Conservation (phyloP, 92 coral and sea anemone genomes). For the Palythoa grandiflora region DNA sequence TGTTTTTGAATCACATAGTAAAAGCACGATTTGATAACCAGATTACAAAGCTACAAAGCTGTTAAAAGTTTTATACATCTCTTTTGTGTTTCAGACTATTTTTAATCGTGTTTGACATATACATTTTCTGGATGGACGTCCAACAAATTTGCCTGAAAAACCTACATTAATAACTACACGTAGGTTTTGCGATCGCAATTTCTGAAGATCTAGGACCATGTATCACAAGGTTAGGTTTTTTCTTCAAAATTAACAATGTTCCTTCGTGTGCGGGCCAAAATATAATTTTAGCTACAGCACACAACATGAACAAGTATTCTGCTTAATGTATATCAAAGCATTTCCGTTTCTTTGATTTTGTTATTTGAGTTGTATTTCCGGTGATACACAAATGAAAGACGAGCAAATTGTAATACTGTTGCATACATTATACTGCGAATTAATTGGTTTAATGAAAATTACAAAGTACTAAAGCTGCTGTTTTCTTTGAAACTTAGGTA, state of each 20-base stretch:
- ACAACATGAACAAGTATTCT: conserved; percentile 8
- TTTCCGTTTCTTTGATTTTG: conserved; percentile 42
- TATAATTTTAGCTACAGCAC: background rate
- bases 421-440: conserved; percentile 13
- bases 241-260: background rate
- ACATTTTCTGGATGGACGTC: background rate
- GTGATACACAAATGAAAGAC: conserved; percentile 37
- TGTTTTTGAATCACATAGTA: no score
- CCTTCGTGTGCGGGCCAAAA: conserved; percentile 52
- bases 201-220: background rate
- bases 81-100: no score
- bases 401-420: conserved; percentile 21
- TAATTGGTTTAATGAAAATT: background rate
- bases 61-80: no score
- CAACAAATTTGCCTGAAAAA: background rate
- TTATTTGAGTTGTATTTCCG: conserved; percentile 50
- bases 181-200: no score
- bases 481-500: background rate
- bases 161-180: no score
- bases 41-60: no score
- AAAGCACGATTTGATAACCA: no score
- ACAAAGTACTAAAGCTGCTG: background rate
- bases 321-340: conserved; percentile 49
- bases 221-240: background rate
- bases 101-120: background rate